Evolutionary conservation across 2,113 vertebrate species (phyloP).

Genomic region (Leptocoma aspasia): DNA sequence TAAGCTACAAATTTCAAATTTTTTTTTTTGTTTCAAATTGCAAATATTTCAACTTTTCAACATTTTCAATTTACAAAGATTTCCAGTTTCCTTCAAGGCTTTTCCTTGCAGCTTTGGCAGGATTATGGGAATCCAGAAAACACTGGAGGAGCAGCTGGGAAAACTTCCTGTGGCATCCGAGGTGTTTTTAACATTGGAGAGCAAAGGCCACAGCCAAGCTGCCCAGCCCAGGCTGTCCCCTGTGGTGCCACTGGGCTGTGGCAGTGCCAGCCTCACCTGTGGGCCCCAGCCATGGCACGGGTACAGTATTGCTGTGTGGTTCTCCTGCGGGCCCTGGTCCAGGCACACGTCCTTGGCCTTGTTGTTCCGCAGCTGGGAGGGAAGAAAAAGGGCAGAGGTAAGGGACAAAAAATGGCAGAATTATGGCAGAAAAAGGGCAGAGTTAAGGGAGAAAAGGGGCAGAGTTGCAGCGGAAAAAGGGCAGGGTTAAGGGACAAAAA

Average conservation of each 20-base stretch:
- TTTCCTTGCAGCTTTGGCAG: neutral
- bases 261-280: conserved; percentile 79
- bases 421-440: fast-evolving
- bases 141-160: neutral
- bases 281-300: conserved; percentile 94
- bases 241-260: neutral
- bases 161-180: fast-evolving
- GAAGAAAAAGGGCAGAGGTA: conserved; percentile 25
- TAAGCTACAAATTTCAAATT: neutral
- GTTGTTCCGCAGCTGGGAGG: conserved; percentile 86
- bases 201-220: neutral
- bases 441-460: fast-evolving
- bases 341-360: conserved; percentile 91
- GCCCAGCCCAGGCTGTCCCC: neutral
- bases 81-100: neutral
- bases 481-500: no score
- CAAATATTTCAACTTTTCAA: neutral
- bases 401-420: neutral
- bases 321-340: conserved; percentile 92
- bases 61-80: neutral
- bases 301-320: conserved; percentile 93
- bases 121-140: neutral
- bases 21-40: neutral
- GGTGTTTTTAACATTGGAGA: neutral
- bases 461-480: neutral